phyloP scores from a whole-genome alignment of 2,888 invertebrate species.

The Polyommatus icarus region DNA sequence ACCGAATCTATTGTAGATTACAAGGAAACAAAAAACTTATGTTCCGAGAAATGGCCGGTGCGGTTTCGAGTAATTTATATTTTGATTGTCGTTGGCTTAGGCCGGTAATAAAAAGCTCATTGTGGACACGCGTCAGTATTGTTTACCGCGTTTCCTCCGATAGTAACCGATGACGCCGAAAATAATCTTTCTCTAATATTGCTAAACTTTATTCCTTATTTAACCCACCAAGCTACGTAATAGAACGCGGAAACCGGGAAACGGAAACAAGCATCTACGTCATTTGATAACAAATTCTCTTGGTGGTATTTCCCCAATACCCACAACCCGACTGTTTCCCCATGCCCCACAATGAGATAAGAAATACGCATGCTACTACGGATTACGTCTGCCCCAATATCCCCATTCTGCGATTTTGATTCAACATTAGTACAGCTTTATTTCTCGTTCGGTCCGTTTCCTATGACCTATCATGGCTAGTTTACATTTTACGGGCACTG shows the following conservation, averaged over 20 bases:
- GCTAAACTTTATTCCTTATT: neutral
- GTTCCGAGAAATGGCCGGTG: conserved; percentile 15
- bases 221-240: neutral
- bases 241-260: neutral
- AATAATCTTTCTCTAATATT: neutral
- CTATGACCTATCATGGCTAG: too few relatives aligned
- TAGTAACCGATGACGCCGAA: neutral
- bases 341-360: too few relatives aligned
- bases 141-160: neutral
- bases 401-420: too few relatives aligned
- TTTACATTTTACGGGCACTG: too few relatives aligned
- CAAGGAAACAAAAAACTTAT: conserved; percentile 21
- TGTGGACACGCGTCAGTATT: conserved; percentile 17
- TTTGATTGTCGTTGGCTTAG: neutral
- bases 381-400: too few relatives aligned
- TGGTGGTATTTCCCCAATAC: too few relatives aligned
- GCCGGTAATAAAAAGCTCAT: conserved; percentile 13
- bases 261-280: too few relatives aligned
- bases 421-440: too few relatives aligned
- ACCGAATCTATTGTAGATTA: conserved; percentile 42
- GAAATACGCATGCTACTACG: too few relatives aligned
- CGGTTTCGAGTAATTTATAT: conserved; percentile 4
- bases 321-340: too few relatives aligned
- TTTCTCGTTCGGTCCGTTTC: too few relatives aligned
- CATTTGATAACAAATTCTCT: too few relatives aligned